Base-by-base conservation (phyloP, 2,888 invertebrate genomes). In the Bombylius major region DNA sequence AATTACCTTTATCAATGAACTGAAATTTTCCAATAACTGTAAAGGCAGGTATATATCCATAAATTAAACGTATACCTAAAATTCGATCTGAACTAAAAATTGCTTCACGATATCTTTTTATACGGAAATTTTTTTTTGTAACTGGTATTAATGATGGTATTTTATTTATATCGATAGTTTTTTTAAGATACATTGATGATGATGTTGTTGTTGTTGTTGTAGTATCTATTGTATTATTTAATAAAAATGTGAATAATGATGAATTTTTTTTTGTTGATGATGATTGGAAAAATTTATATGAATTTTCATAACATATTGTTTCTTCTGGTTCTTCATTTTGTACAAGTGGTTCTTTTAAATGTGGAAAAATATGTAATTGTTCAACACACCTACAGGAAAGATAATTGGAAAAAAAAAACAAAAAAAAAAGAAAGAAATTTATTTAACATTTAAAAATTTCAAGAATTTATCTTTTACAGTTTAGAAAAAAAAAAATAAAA, bases 341-440 rank as follows among this genome's bases (percentile, higher is more conserved):
- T 60, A 73, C 70, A 64, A 72, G 69, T 59, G 73, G 65, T 59
- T 71, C 73, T 56, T 69, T 68, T 59, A 73, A 64, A 68, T 71
- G 70, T 61, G 73, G 72, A 69, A 72, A 73, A 61, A 73, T 66
- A 65, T 73, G 72, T 57, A 73, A 65, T 62, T 69, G 69, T 65
- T 73, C 73, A 62, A 65, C 67, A 62, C 73, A 73, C 62, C 73
- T 73, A 68, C 56, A 66, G 62, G 58, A 47, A 53, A 44, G 39
- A 34, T 34, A 34, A 42, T 11, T 42, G 4, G 5, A 44, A 46
- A 44, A 52, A n/a, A 47, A 46, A 46, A 44, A 52, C 3, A 47
- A 46, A 4, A 36, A 36, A 36, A 8, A 8, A 36, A 8, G 6
- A 6, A 9, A 36, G 9, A 36, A 36, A 36, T 36, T 8, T 36